Conservation (phyloP, 2,797 vertebrate species). For the Lepidocolaptes lacrymiger region DNA sequence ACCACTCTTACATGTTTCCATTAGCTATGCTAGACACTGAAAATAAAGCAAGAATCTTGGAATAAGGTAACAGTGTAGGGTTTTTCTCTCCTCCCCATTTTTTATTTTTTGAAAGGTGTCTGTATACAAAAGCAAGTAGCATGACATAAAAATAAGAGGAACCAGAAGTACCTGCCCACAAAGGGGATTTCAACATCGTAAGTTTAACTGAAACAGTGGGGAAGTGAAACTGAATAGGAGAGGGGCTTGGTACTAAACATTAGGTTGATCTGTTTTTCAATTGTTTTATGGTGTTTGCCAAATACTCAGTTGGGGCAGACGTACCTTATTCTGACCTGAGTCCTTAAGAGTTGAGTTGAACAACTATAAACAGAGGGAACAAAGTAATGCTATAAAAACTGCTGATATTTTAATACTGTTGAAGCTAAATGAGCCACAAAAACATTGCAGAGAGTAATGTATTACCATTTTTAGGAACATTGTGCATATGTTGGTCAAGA, state of each 20-base stretch:
- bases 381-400: not conserved
- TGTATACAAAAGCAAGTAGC: constrained; percentile 35
- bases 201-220: constrained; percentile 63
- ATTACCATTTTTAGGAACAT: not conserved
- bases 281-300: not conserved
- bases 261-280: not conserved
- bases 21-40: not conserved
- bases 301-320: not conserved
- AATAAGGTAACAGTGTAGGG: not conserved
- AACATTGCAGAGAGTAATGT: not conserved
- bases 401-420: not conserved
- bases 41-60: not conserved
- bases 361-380: not conserved
- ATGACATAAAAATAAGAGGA: constrained; percentile 58
- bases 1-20: not conserved
- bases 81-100: rapidly evolving
- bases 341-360: not conserved
- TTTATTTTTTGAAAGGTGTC: not conserved
- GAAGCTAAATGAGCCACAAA: constrained; percentile 1
- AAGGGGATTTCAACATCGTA: constrained; percentile 64
- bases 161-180: constrained; percentile 68
- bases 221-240: constrained; percentile 53
- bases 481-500: not conserved
- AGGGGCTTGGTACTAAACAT: constrained; percentile 2
- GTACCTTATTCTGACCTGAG: not conserved